phyloP scores from a whole-genome alignment of 1,140 invertebrate genomes.

The Fopius arisanus region DNA sequence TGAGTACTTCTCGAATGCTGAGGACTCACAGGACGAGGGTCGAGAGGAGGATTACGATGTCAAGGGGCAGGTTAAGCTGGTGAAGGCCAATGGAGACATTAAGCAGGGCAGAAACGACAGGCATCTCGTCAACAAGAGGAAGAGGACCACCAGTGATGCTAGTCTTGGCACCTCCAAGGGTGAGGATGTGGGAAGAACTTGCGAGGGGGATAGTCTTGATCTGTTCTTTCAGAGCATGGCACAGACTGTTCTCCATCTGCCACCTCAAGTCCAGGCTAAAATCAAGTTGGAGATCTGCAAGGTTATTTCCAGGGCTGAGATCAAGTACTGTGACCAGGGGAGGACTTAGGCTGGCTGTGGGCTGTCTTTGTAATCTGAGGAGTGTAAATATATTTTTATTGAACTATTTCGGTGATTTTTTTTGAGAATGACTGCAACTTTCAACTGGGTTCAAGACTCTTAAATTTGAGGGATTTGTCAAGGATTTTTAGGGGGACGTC shows the following conservation, averaged over 20 bases:
- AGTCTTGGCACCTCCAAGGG: too few species aligned
- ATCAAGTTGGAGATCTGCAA: constrained; percentile 48
- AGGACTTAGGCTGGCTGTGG: too few species aligned
- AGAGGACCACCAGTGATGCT: neutral
- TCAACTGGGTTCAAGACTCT: too few species aligned
- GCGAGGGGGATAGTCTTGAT: constrained; percentile 33
- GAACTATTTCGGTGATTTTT: too few species aligned
- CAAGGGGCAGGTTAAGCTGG: too few species aligned
- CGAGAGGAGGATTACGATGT: too few species aligned
- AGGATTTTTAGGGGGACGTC: too few species aligned
- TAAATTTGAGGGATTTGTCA: too few species aligned
- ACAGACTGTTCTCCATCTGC: constrained; percentile 38
- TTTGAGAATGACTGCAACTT: too few species aligned
- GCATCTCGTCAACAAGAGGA: neutral
- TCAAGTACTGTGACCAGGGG: constrained; percentile 21
- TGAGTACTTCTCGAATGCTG: constrained; percentile 36
- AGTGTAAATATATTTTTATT: too few species aligned
- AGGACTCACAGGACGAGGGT: constrained; percentile 25
- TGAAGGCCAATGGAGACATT: constrained; percentile 3
- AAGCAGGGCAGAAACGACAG: neutral
- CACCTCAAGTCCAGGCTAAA: constrained; percentile 39
- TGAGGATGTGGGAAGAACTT: neutral
- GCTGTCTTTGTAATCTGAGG: too few species aligned
- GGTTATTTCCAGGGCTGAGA: constrained; percentile 44
- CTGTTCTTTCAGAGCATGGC: constrained; percentile 49